Conservation (phyloP, 2,888 invertebrate genomes). For the Epinotia nisella region DNA sequence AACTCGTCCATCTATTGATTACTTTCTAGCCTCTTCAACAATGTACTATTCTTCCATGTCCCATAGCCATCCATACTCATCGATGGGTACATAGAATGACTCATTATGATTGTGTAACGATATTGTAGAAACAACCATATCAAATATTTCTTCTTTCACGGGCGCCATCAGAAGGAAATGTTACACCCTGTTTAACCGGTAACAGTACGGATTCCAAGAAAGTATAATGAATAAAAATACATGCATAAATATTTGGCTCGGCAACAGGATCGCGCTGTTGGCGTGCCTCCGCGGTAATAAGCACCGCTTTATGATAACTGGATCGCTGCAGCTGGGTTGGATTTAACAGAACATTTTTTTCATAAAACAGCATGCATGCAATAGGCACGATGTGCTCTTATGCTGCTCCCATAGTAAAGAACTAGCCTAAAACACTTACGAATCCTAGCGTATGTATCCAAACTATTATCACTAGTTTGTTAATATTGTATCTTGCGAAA, state of each 20-base stretch:
- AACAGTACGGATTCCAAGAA: conserved; percentile 32
- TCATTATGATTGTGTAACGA: background rate
- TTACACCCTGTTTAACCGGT: conserved; percentile 15
- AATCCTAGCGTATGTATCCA: background rate
- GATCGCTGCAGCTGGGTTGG: conserved; percentile 5
- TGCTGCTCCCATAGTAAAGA: background rate
- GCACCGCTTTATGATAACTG: conserved; percentile 60
- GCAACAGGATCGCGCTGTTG: conserved; percentile 53
- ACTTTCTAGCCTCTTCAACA: no score
- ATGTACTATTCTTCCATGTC: background rate
- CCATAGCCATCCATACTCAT: background rate
- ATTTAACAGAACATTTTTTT: conserved; percentile 5
- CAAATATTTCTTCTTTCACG: background rate
- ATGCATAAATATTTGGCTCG: conserved; percentile 62
- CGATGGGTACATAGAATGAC: no score
- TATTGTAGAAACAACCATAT: background rate
- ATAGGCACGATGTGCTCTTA: background rate
- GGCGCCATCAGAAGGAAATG: conserved; percentile 16
- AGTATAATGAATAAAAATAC: conserved; percentile 52
- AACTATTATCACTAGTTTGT: no score
- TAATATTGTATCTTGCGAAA: no score
- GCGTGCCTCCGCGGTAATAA: conserved; percentile 54
- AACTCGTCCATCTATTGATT: no score
- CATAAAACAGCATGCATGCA: background rate
- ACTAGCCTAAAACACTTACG: background rate